Conservation (phyloP, 2,113 vertebrate genomes). For the Vidua macroura region DNA sequence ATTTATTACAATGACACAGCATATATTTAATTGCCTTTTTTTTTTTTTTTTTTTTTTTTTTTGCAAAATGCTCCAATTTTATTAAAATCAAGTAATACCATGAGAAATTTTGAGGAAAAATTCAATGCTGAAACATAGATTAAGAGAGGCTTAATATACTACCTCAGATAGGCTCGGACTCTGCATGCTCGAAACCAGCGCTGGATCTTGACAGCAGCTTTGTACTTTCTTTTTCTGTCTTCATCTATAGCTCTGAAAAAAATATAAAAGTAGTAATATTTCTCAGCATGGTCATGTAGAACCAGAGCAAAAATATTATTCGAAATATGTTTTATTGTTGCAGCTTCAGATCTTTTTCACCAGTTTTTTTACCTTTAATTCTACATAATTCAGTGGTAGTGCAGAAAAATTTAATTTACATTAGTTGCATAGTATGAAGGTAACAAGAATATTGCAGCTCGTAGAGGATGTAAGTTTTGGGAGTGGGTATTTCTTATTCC, state of each 20-base stretch:
- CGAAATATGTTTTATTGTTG: background rate
- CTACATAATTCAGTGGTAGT: background rate
- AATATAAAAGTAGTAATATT: background rate
- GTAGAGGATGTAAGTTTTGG: background rate
- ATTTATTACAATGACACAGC: background rate
- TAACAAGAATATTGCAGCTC: background rate
- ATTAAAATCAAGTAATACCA: background rate
- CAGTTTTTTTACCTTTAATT: background rate
- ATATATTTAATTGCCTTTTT: background rate
- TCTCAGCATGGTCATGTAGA: background rate
- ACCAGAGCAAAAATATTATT: background rate
- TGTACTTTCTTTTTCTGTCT: constrained; percentile 71
- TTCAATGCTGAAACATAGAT: background rate
- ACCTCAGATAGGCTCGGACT: constrained; percentile 85
- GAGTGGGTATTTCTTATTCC: constrained; percentile 9
- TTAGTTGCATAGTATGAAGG: background rate
- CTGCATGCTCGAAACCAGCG: constrained; percentile 86
- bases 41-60: background rate
- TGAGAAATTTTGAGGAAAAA: background rate
- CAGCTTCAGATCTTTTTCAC: background rate
- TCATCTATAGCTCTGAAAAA: constrained; percentile 77
- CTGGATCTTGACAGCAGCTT: constrained; percentile 83
- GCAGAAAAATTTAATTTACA: background rate
- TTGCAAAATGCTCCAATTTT: background rate
- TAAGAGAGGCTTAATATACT: background rate